Percentiles rank a stretch among this genome's conserved stretches.
These are phyloP conservation scores for Rhynchonycteris naso DNA, from an alignment of 2,797 vertebrate genomes.

Conservation along the genomic window DNA sequence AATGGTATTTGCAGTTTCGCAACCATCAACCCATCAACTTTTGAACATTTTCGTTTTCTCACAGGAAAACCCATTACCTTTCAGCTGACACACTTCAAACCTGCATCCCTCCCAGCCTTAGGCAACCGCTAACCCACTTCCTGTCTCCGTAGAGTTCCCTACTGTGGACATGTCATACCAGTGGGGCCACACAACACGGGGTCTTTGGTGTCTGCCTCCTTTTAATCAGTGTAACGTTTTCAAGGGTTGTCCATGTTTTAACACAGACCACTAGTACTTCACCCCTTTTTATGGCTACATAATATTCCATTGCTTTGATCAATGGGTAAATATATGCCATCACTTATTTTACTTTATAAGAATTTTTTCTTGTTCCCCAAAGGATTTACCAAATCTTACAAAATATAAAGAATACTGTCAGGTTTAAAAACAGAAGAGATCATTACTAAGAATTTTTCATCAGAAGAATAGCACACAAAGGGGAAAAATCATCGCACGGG, in stretches of 20 bases:
- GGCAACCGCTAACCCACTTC: not conserved
- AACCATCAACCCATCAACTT: not conserved
- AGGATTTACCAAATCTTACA: not conserved
- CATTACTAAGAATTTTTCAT: conserved; percentile 13
- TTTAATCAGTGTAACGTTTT: fast-evolving
- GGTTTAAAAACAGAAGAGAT: conserved; percentile 14
- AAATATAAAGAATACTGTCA: not conserved
- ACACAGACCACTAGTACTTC: fast-evolving
- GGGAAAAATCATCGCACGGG: not conserved
- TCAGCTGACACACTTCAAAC: not conserved
- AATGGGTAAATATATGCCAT: not conserved
- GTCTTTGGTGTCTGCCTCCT: not conserved
- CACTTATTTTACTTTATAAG: not conserved
- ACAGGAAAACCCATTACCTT: not conserved
- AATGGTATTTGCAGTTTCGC: not conserved
- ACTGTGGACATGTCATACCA: no score
- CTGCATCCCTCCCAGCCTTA: not conserved
- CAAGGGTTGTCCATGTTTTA: not conserved
- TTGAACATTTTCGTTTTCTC: not conserved
- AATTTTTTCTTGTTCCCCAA: not conserved
- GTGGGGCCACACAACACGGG: fast-evolving
- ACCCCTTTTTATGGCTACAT: not conserved
- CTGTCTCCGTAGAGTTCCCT: no score
- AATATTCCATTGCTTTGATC: not conserved
- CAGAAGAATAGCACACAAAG: not conserved